Conservation (phyloP, 2,888 invertebrate species). For the Acronicta aceris region DNA sequence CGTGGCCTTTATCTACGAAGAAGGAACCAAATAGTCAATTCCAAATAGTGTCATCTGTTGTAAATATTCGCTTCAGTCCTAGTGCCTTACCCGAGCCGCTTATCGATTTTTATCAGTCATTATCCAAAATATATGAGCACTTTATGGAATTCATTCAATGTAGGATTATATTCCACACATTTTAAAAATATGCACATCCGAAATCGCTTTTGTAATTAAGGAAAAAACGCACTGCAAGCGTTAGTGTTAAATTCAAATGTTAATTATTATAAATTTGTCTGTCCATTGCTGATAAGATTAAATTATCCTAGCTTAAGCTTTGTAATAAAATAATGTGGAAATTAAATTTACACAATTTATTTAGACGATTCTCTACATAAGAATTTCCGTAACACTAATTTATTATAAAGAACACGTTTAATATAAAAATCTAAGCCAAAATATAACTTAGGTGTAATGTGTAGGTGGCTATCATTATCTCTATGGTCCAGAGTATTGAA, state of each 20-base stretch:
- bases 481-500: constrained; percentile 69
- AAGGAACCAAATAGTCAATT: constrained; percentile 64
- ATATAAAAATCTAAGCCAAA: constrained; percentile 75
- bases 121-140: constrained; percentile 29
- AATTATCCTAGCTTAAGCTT: constrained; percentile 51
- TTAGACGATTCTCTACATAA: constrained; percentile 78
- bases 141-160: constrained; percentile 41
- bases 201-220: constrained; percentile 69
- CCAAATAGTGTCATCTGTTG: constrained; percentile 20
- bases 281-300: constrained; percentile 58
- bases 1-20: constrained; percentile 40
- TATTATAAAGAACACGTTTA: constrained; percentile 58
- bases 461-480: constrained; percentile 68
- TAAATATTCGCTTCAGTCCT: constrained; percentile 52
- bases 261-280: constrained; percentile 46
- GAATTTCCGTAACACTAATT: constrained; percentile 76
- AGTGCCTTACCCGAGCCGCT: constrained; percentile 59
- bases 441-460: constrained; percentile 73
- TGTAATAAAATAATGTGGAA: constrained; percentile 77
- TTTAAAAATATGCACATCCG: constrained; percentile 59
- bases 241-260: constrained; percentile 39
- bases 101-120: constrained; percentile 24
- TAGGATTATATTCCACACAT: constrained; percentile 47
- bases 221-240: constrained; percentile 47
- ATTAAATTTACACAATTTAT: constrained; percentile 82